phyloP scores from a whole-genome alignment of 2,113 vertebrate species.

The Corydoras maculifer region DNA sequence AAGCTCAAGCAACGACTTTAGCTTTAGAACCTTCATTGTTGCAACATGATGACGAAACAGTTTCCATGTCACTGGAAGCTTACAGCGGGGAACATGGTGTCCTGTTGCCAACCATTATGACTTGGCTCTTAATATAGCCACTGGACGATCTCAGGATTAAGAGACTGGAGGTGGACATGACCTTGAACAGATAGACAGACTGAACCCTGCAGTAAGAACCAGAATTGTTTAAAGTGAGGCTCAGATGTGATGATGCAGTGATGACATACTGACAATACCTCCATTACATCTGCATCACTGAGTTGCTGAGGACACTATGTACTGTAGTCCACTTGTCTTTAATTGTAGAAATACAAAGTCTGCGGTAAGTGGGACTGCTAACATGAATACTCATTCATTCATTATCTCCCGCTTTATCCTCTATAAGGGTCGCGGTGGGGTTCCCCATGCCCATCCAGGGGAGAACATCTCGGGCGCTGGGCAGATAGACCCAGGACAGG shows the following conservation, averaged over 20 bases:
- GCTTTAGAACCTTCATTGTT: neutral
- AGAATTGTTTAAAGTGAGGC: neutral
- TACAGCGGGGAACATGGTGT: neutral
- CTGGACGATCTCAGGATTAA: slow-evolving; percentile 21
- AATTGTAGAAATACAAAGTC: too few relatives aligned
- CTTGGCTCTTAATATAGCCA: slow-evolving; percentile 20
- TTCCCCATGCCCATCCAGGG: too few relatives aligned
- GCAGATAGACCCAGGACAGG: too few relatives aligned
- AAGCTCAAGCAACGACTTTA: neutral
- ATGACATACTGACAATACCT: neutral
- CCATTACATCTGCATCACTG: neutral
- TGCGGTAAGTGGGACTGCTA: too few relatives aligned
- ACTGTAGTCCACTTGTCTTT: too few relatives aligned
- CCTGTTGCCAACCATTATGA: neutral
- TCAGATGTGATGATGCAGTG: too few relatives aligned
- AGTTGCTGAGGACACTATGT: too few relatives aligned
- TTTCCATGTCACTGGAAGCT: slow-evolving; percentile 5
- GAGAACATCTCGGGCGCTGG: too few relatives aligned
- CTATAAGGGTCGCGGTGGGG: too few relatives aligned
- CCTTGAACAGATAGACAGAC: slow-evolving; percentile 11
- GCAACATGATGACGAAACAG: neutral
- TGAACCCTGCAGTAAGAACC: neutral
- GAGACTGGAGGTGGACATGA: slow-evolving; percentile 7
- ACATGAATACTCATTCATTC: too few relatives aligned
- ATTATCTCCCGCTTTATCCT: too few relatives aligned